Conservation (phyloP, 1,140 invertebrate genomes). For the Eulimnadia texana region DNA sequence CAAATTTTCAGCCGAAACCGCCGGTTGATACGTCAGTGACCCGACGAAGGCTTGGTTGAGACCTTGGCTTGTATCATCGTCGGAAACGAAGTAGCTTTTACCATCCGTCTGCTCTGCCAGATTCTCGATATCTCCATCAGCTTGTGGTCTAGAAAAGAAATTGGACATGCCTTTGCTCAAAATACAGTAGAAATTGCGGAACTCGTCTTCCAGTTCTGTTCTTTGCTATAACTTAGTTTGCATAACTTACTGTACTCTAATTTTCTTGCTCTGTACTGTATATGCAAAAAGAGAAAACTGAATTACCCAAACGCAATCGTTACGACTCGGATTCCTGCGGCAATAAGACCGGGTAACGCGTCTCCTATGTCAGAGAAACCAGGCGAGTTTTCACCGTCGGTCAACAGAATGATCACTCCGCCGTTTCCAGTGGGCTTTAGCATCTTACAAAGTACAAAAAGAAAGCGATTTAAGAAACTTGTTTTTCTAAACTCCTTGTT, state of each 20-base stretch:
- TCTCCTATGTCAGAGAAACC: conserved; percentile 21
- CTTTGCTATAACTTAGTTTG: too few species aligned
- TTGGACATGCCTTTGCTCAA: too few species aligned
- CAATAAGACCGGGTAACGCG: conserved; percentile 14
- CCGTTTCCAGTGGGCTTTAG: conserved; percentile 18
- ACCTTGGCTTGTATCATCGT: conserved; percentile 5
- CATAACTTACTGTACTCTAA: too few species aligned
- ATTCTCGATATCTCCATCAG: conserved; percentile 7
- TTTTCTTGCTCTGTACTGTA: too few species aligned
- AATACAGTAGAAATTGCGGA: too few species aligned
- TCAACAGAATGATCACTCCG: conserved; percentile 21
- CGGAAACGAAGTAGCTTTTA: conserved; percentile 13
- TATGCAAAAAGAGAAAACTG: too few species aligned
- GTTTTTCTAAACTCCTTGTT: too few species aligned
- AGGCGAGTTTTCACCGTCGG: conserved; percentile 24
- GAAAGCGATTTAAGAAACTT: too few species aligned
- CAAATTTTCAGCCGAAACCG: background rate
- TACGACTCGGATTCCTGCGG: conserved; percentile 18
- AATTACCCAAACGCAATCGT: conserved; percentile 22
- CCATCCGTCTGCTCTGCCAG: conserved; percentile 1
- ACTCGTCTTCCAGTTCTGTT: too few species aligned
- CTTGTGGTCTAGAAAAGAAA: conserved; percentile 15
- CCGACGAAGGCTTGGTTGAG: conserved; percentile 7
- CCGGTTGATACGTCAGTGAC: conserved; percentile 9
- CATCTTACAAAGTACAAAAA: too few species aligned